A percentile compares a stretch with the other conserved stretches of the same genome.
phyloP scores from a whole-genome alignment of 2,113 vertebrate genomes.

The Ciconia stormi region DNA sequence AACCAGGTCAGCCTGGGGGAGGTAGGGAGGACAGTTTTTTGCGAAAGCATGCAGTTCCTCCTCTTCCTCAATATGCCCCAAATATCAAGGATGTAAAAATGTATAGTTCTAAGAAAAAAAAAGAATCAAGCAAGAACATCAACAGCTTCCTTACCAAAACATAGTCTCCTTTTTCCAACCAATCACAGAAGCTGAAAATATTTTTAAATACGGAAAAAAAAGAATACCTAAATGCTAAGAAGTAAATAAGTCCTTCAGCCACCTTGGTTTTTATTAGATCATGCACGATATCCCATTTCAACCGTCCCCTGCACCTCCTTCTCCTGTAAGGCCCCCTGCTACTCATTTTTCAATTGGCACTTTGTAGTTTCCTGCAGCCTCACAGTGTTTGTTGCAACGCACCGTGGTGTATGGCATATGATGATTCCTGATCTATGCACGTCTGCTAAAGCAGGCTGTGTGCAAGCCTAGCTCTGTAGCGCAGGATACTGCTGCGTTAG shows the following conservation, averaged over 20 bases:
- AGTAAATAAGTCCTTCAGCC: background rate
- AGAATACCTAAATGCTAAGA: background rate
- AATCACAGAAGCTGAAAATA: background rate
- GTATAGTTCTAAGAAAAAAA: background rate
- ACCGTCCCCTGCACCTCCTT: background rate
- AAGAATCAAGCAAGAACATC: background rate
- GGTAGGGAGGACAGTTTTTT: background rate
- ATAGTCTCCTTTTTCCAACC: background rate
- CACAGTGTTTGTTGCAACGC: background rate
- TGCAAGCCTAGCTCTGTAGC: background rate
- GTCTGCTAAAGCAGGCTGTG: background rate
- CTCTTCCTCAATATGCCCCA: background rate
- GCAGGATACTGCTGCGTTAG: background rate
- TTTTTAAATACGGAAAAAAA: background rate
- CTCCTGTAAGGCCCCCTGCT: background rate
- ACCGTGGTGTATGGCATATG: fast-evolving
- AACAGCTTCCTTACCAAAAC: background rate
- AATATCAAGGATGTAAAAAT: background rate
- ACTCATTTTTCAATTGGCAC: background rate
- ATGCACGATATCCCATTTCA: background rate
- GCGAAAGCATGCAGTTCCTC: background rate
- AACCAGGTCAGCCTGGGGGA: background rate
- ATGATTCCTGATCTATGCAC: background rate
- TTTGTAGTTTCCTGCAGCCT: background rate
- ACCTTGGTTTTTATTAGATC: background rate